Conservation (phyloP, 2,797 vertebrate genomes). For the Tiaroga cobitis region DNA sequence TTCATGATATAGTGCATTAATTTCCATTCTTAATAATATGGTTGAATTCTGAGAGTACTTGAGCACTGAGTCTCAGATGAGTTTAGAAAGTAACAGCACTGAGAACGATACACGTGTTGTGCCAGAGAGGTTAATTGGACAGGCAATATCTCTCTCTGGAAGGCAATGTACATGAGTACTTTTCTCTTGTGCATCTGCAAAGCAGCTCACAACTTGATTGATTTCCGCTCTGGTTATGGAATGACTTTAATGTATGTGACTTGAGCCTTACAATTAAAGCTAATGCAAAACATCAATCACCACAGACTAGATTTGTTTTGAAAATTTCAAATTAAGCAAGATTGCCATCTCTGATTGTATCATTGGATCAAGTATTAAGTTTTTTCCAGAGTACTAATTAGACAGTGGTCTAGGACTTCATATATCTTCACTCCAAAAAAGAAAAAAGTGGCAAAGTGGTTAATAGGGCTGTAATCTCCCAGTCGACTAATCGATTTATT, state of each 20-base stretch:
- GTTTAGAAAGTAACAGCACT: slow-evolving; percentile 21
- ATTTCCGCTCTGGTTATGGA: slow-evolving; percentile 35
- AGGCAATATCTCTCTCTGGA: slow-evolving; percentile 39
- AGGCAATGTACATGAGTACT: slow-evolving; percentile 25
- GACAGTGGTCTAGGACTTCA: not conserved
- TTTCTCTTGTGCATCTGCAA: not conserved
- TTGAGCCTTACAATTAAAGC: slow-evolving; percentile 34
- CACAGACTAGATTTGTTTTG: not conserved
- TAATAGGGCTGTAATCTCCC: too few species aligned
- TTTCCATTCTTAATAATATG: not conserved
- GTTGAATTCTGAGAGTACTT: slow-evolving; percentile 13
- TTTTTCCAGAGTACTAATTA: not conserved
- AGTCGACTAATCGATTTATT: too few species aligned
- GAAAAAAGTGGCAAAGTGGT: not conserved
- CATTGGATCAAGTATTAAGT: not conserved
- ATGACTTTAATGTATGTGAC: slow-evolving; percentile 36
- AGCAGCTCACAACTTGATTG: slow-evolving; percentile 9
- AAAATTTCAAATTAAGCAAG: slow-evolving; percentile 28
- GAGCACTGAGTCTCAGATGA: slow-evolving; percentile 1
- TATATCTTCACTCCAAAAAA: not conserved
- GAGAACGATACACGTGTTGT: slow-evolving; percentile 26
- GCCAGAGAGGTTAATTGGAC: slow-evolving; percentile 38
- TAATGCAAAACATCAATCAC: slow-evolving; percentile 37
- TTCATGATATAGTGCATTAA: not conserved
- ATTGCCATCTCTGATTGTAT: slow-evolving; percentile 26